These are phyloP conservation scores for Orgyia antiqua DNA, from an alignment of 2,888 invertebrate genomes.

Conservation along the genomic window DNA sequence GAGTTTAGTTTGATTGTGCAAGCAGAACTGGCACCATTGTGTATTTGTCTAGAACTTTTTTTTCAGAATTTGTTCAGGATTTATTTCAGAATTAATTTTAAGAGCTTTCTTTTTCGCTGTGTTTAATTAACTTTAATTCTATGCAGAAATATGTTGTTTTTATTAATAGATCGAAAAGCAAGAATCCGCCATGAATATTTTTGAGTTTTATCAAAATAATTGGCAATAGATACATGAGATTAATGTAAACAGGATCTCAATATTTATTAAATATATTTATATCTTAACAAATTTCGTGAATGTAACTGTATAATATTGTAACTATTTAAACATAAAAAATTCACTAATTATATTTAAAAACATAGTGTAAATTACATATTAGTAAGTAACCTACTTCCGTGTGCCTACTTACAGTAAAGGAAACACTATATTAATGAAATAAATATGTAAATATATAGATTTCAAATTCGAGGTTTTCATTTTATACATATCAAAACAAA, in stretches of 20 bases:
- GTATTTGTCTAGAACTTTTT: no score
- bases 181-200: constrained; percentile 31
- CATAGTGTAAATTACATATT: constrained; percentile 43
- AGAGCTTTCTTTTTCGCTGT: no score
- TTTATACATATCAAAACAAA: constrained; percentile 71
- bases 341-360: constrained; percentile 29
- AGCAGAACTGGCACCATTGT: no score
- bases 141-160: no score
- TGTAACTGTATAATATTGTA: constrained; percentile 53
- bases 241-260: constrained; percentile 71
- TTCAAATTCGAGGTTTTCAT: constrained; percentile 63
- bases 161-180: background rate
- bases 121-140: no score
- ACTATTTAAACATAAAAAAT: constrained; percentile 36
- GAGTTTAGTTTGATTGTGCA: no score
- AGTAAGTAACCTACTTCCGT: constrained; percentile 49
- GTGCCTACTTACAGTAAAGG: constrained; percentile 58
- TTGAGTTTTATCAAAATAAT: no score
- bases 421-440: constrained; percentile 38
- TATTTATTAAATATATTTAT: constrained; percentile 62
- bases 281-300: constrained; percentile 37
- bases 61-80: no score
- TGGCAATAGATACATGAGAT: constrained; percentile 66
- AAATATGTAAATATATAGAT: constrained; percentile 38
- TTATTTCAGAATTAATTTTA: no score